These are phyloP conservation scores for Mastacembelus armatus DNA, from an alignment of 2,797 vertebrate species.

Conservation along the genomic window DNA sequence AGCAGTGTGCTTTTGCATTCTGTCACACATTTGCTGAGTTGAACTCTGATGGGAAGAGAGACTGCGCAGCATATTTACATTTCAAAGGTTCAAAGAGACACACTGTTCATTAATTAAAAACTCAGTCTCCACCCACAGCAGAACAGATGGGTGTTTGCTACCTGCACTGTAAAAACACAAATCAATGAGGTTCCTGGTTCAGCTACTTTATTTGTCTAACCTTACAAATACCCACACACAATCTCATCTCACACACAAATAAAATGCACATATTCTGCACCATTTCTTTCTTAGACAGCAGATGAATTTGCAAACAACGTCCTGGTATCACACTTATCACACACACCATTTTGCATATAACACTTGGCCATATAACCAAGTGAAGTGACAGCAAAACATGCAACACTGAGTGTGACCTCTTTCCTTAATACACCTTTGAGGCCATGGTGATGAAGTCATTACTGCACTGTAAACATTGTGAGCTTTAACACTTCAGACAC, in stretches of 20 bases:
- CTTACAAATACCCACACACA: background rate
- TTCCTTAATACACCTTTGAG: too few relatives aligned
- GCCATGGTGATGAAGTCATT: too few relatives aligned
- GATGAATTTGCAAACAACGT: too few relatives aligned
- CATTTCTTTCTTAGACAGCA: background rate
- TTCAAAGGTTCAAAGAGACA: conserved; percentile 71
- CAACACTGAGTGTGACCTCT: too few relatives aligned
- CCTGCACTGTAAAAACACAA: conserved; percentile 40
- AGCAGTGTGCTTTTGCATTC: conserved; percentile 40
- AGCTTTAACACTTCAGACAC: too few relatives aligned
- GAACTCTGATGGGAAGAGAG: conserved; percentile 54
- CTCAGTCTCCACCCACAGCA: conserved; percentile 60
- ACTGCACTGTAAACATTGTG: too few relatives aligned
- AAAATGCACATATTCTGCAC: background rate
- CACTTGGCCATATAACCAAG: too few relatives aligned
- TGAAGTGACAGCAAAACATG: too few relatives aligned
- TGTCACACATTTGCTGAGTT: conserved; percentile 52
- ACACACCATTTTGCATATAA: too few relatives aligned
- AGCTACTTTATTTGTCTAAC: background rate
- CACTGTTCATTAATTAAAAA: conserved; percentile 70
- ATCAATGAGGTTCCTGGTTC: background rate
- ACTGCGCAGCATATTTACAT: conserved; percentile 69
- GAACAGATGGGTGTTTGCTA: conserved; percentile 51
- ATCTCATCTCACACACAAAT: background rate
- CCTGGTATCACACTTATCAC: too few relatives aligned